These are phyloP conservation scores for Herminia tarsipennalis DNA, from an alignment of 2,888 invertebrate species.

Conservation along the genomic window DNA sequence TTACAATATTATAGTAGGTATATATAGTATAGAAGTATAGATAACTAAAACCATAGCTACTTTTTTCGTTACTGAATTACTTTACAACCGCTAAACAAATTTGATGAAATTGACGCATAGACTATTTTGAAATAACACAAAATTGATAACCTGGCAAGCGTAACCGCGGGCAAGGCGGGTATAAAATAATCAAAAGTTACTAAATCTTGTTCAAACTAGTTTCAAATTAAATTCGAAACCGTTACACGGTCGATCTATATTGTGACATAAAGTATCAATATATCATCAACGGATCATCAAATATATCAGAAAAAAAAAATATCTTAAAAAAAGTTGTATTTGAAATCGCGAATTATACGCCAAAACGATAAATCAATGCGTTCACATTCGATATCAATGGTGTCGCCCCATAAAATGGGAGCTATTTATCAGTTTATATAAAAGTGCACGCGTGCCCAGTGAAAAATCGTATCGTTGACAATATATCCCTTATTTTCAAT, in stretches of 20 bases:
- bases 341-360: slow-evolving; percentile 66
- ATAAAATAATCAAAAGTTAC: slow-evolving; percentile 24
- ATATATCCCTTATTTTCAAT: slow-evolving; percentile 66
- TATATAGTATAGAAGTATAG: no score
- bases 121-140: slow-evolving; percentile 1
- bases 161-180: no score
- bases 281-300: slow-evolving; percentile 61
- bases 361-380: slow-evolving; percentile 73
- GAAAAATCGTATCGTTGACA: slow-evolving; percentile 73
- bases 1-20: no score
- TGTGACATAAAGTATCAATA: slow-evolving; percentile 45
- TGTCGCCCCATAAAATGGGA: slow-evolving; percentile 69
- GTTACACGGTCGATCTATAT: slow-evolving; percentile 19
- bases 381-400: slow-evolving; percentile 69
- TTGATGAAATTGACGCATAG: no score
- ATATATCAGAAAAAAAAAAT: slow-evolving; percentile 54
- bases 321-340: slow-evolving; percentile 55
- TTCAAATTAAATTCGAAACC: slow-evolving; percentile 34
- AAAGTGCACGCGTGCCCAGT: slow-evolving; percentile 71
- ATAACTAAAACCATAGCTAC: no score
- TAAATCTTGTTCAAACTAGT: slow-evolving; percentile 29
- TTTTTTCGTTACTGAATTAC: no score
- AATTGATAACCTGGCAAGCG: no score
- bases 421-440: slow-evolving; percentile 76
- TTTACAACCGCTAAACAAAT: no score